Evolutionary conservation across 2,888 invertebrate species (phyloP), one percentile per base, ranked within the genome.

Genomic region (Xestia ashworthii): DNA sequence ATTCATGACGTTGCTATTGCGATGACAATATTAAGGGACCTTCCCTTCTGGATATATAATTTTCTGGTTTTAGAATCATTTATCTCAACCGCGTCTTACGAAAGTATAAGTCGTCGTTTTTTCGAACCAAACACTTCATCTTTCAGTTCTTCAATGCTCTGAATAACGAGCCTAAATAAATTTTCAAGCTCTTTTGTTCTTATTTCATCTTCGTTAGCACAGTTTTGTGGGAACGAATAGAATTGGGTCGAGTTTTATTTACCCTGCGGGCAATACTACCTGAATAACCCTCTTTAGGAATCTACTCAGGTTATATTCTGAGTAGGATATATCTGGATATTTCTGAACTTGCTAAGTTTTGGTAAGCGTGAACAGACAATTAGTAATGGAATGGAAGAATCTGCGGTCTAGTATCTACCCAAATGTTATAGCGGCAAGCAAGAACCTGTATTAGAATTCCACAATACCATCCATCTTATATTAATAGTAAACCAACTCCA

Each of bases 241-340:
- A 84, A 74, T 32, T 74, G 41, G 81, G 70, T 74, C 67, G 32
- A 38, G 62, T 71, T 74, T 58, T 84, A 70, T 67, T 72, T 58
- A 65, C 38, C 5, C 5, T 3, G n/a, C 44, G 3, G 62, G 64
- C 44, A 68, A 67, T 67, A 60, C 48, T 6, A n/a, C 58, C 44
- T n/a, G 32, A 16, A 25, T 6, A 22, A 38, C 19, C 32, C 9
- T 60, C 16, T 60, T 32, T 4, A 32, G 32, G 2, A 12, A 58
- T 2, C 62, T 16, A n/a, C 16, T 9, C 9, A 12, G 44, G 32
- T 11, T 11, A 44, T 14, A 55, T 25, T 16, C 6, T n/a, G 11
- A 53, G 19, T 22, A 0, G 22, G 12, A 1, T 58, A 12, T 22
- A 55, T 16, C 22, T 53, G 22, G 22, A 41, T 16, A 5, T 65